Conservation (phyloP, 1,140 invertebrate genomes). For the Trichogramma pretiosum region DNA sequence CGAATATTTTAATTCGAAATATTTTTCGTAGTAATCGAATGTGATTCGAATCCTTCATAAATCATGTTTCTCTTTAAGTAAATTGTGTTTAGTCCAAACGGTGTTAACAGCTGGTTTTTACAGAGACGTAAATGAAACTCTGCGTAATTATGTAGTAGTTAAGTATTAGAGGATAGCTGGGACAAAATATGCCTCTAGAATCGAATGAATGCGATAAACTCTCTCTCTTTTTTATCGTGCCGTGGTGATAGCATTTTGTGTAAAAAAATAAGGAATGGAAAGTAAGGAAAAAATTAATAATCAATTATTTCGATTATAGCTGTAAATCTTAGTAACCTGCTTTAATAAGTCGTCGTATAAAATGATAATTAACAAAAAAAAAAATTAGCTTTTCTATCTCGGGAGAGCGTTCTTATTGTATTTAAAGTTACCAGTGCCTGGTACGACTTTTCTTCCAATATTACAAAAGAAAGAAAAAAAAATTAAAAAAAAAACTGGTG, state of each 20-base stretch:
- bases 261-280: constrained; percentile 11
- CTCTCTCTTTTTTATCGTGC: constrained; percentile 13
- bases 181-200: constrained; percentile 8
- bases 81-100: constrained; percentile 11
- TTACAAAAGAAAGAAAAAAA: constrained; percentile 2
- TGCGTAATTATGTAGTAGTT: constrained; percentile 7
- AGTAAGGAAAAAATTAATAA: constrained; percentile 9
- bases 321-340: constrained; percentile 20
- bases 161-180: constrained; percentile 5
- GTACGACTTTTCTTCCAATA: constrained; percentile 17
- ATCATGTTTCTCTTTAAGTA: constrained; percentile 11
- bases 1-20: constrained; percentile 1
- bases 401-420: constrained; percentile 14
- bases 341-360: constrained; percentile 18
- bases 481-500: constrained; percentile 1
- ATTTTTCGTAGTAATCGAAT: not conserved
- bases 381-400: constrained; percentile 17
- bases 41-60: constrained; percentile 10
- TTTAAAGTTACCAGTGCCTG: constrained; percentile 19
- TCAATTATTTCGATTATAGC: constrained; percentile 16
- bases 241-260: constrained; percentile 11
- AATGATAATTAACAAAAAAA: constrained; percentile 3
- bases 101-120: constrained; percentile 17
- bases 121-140: constrained; percentile 8
- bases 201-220: constrained; percentile 9